phyloP scores from a whole-genome alignment of 2,888 invertebrate genomes.

The Zaprionus bogoriensis region DNA sequence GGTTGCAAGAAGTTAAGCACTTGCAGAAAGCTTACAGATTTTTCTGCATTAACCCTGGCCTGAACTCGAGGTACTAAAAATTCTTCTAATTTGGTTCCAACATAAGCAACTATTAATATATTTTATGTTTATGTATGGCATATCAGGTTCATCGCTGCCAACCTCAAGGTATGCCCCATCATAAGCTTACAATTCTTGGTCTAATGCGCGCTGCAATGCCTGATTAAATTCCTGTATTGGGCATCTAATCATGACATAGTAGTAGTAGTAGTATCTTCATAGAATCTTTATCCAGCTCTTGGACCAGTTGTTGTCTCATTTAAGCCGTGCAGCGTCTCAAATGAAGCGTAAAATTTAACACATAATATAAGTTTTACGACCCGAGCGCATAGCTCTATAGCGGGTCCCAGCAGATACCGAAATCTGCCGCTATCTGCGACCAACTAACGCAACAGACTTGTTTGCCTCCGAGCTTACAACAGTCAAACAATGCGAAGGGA shows the following conservation, averaged over 20 bases:
- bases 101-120: no score
- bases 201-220: not conserved
- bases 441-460: conserved; percentile 40
- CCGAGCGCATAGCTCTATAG: conserved; percentile 47
- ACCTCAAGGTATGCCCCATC: no score
- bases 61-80: no score
- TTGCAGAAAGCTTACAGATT: no score
- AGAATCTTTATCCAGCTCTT: conserved; percentile 8
- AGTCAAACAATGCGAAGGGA: conserved; percentile 56
- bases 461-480: conserved; percentile 65
- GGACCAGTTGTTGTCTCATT: conserved; percentile 33
- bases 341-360: conserved; percentile 69
- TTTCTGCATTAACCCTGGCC: no score
- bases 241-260: conserved; percentile 7
- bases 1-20: no score
- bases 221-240: not conserved
- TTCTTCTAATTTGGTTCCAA: no score
- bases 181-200: no score
- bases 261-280: no score
- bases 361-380: conserved; percentile 67
- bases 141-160: no score
- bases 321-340: conserved; percentile 38
- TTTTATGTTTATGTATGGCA: no score
- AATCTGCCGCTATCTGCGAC: conserved; percentile 30
- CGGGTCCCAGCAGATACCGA: conserved; percentile 16